Evolutionary conservation across 2,888 invertebrate genomes (phyloP), one percentile per base, ranked within the genome.

Genomic region (Dexiosoma caninum): DNA sequence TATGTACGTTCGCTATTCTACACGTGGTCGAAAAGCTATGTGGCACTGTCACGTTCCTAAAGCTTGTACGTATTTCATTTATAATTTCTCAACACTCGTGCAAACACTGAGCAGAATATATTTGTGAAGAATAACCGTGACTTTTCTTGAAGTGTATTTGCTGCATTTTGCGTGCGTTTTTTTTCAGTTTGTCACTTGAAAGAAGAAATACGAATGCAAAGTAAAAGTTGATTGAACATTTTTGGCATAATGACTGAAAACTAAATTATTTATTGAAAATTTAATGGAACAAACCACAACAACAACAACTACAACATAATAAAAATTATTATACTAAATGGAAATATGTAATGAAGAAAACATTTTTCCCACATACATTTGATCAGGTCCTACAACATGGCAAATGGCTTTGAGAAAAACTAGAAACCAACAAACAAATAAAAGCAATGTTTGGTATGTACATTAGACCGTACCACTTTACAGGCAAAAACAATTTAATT

Each of bases 211-310:
- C 19, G 53, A 70, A 71, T 27, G 69, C 75, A 81, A 81, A 82
- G 82, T 82, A 82, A 82, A 82, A 81, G 82, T 81, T 82, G 82
- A 75, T 78, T 69, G 42, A 59, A 75, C 81, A 78, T 72, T 82
- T 82, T 82, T 82, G 82, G 82, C 78, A 81, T 81, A 82, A 82
- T 82, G 75, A 75, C 70, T 76, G 64, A 51, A 80, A 42, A 57
- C 21, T 55, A 62, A 77, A 74, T 69, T 67, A 60, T 51, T 75
- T 67, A 57, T 62, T 51, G 19, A 57, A 78, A 78, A 66, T 51
- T 53, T 16, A 40, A 30, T 62, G 30, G 32, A 59, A n/a, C n/a
- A n/a, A n/a, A 71, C 55, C 62, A 27, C 70, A 70, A 16, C 64
- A 62, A 35, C 23, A 42, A 37, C 60, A 51, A 27, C 8, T 37